Evolutionary conservation across 2,797 vertebrate genomes (phyloP).

Genomic region (Xerus rutilus): DNA sequence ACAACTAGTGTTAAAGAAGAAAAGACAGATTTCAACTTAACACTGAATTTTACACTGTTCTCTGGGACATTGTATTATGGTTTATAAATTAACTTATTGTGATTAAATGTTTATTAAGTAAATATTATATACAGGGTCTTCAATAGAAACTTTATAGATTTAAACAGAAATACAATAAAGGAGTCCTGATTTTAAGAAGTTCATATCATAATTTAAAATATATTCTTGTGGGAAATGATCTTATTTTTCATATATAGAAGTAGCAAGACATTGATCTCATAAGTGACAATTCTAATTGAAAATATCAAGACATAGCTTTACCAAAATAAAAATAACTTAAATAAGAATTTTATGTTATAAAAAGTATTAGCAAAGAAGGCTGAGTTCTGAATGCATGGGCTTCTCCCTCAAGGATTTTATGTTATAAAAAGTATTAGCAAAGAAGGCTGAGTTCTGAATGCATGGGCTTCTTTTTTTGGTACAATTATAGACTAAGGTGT

Average conservation of each 20-base stretch:
- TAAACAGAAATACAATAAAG: neutral
- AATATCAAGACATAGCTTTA: neutral
- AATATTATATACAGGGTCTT: neutral
- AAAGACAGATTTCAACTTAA: neutral
- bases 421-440: conserved; percentile 8
- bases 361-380: neutral
- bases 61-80: neutral
- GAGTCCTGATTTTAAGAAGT: neutral
- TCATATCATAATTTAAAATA: conserved; percentile 10
- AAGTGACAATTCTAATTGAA: neutral
- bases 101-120: neutral
- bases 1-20: neutral
- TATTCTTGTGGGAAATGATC: neutral
- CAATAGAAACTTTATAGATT: neutral
- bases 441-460: neutral
- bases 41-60: neutral
- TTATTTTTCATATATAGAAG: neutral
- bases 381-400: neutral
- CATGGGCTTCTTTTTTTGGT: conserved; percentile 70
- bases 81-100: neutral
- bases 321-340: conserved; percentile 41
- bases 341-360: neutral
- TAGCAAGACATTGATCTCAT: neutral
- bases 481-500: conserved; percentile 73
- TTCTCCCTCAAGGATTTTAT: conserved; percentile 61